Percentiles rank a stretch among this genome's conserved stretches.
Conservation (phyloP, 2,113 vertebrate genomes). For the Elephantulus edwardii region DNA sequence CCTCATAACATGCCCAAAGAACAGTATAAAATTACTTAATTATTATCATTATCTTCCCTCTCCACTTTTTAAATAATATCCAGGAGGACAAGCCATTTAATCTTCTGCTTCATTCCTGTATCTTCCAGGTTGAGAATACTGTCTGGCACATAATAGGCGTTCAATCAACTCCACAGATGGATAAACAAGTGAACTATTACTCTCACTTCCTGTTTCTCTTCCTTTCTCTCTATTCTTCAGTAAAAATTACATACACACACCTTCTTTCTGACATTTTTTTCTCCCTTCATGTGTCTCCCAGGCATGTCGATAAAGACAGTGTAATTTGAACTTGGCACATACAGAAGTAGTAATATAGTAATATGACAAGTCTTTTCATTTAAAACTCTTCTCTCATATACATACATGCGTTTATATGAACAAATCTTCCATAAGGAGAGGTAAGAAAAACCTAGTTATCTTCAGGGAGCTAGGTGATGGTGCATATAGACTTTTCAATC, state of each 20-base stretch:
- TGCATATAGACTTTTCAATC: not conserved
- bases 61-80: not conserved
- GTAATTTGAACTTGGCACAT: not conserved
- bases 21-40: too few relatives aligned
- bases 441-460: not conserved
- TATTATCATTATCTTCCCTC: not conserved
- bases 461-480: not conserved
- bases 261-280: not conserved
- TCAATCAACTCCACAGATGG: conserved; percentile 15
- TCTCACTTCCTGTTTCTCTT: not conserved
- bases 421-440: not conserved
- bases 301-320: not conserved
- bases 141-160: not conserved
- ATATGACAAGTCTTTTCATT: not conserved
- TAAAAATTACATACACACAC: not conserved
- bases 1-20: too few relatives aligned
- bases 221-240: not conserved
- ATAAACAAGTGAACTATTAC: not conserved
- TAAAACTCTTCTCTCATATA: not conserved
- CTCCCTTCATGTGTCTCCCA: not conserved
- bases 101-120: not conserved
- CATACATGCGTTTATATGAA: not conserved
- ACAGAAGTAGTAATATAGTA: not conserved
- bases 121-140: not conserved
- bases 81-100: not conserved